Conservation (phyloP, 2,797 vertebrate genomes). For the Tachyglossus aculeatus region DNA sequence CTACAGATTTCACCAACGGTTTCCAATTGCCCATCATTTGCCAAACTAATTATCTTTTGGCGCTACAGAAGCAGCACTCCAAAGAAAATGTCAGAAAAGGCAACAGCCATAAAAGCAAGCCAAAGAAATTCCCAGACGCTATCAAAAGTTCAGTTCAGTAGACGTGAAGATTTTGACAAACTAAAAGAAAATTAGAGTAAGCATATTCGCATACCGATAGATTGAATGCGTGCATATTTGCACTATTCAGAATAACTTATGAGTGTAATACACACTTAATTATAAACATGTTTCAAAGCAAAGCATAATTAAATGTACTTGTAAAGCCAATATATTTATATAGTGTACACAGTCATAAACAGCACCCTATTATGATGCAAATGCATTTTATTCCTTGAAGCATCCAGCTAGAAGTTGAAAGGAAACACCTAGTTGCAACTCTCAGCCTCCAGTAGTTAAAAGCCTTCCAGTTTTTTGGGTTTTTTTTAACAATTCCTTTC, state of each 20-base stretch:
- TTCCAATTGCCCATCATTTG: conserved; percentile 26
- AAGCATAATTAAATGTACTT: conserved; percentile 70
- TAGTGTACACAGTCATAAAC: conserved; percentile 54
- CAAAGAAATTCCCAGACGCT: conserved; percentile 55
- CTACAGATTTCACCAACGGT: conserved; percentile 11
- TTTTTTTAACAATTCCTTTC: conserved; percentile 32
- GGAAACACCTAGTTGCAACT: conserved; percentile 28
- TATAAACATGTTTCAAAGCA: conserved; percentile 68
- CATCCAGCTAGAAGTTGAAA: conserved; percentile 7
- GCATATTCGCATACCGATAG: conserved; percentile 62
- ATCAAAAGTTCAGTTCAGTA: conserved; percentile 63
- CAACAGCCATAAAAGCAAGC: conserved; percentile 20
- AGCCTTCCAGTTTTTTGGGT: neutral
- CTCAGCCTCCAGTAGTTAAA: neutral
- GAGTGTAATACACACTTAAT: conserved; percentile 59
- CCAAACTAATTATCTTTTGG: conserved; percentile 31
- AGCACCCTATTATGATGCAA: conserved; percentile 37
- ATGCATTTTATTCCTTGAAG: conserved; percentile 19
- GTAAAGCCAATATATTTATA: conserved; percentile 62
- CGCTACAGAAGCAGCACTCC: conserved; percentile 5
- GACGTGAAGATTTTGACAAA: conserved; percentile 62
- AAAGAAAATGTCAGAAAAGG: conserved; percentile 39
- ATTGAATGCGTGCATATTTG: conserved; percentile 52
- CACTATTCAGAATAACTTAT: conserved; percentile 59
- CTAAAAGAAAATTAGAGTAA: conserved; percentile 65